phyloP scores from a whole-genome alignment of 2,113 vertebrate genomes.

The Atherinomorus stipes region DNA sequence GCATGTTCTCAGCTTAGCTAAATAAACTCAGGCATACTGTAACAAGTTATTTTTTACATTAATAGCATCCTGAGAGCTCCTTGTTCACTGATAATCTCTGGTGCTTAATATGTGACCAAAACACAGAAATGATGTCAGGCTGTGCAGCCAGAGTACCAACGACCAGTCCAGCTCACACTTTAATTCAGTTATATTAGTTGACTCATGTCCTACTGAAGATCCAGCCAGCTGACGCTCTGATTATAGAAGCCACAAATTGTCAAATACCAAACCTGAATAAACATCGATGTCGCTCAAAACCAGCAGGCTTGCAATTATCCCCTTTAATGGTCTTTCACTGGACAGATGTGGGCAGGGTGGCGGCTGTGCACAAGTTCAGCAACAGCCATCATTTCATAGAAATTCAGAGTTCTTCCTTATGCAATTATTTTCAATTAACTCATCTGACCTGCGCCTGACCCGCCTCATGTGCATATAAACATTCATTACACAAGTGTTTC shows the following conservation, averaged over 20 bases:
- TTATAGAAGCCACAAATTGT: slow-evolving; percentile 68
- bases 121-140: slow-evolving; percentile 41
- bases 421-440: slow-evolving; percentile 19
- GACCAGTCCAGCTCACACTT: slow-evolving; percentile 22
- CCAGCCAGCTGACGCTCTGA: slow-evolving; percentile 51
- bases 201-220: slow-evolving; percentile 60
- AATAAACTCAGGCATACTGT: slow-evolving; percentile 24
- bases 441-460: slow-evolving; percentile 2
- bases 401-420: slow-evolving; percentile 1
- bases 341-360: slow-evolving; percentile 22
- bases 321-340: slow-evolving; percentile 44
- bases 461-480: background rate
- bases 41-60: slow-evolving; percentile 57
- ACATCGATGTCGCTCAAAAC: slow-evolving; percentile 52
- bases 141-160: slow-evolving; percentile 26
- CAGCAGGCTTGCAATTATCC: slow-evolving; percentile 50
- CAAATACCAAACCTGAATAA: slow-evolving; percentile 63
- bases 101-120: too few relatives aligned
- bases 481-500: background rate
- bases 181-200: slow-evolving; percentile 63
- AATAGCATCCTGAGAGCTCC: slow-evolving; percentile 53
- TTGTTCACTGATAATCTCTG: slow-evolving; percentile 21
- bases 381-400: slow-evolving; percentile 15
- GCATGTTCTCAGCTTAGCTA: slow-evolving; percentile 6
- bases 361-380: slow-evolving; percentile 16